Evolutionary conservation across 2,113 vertebrate genomes (phyloP), one percentile per base, ranked within the genome.

Genomic region (Diglossa brunneiventris): DNA sequence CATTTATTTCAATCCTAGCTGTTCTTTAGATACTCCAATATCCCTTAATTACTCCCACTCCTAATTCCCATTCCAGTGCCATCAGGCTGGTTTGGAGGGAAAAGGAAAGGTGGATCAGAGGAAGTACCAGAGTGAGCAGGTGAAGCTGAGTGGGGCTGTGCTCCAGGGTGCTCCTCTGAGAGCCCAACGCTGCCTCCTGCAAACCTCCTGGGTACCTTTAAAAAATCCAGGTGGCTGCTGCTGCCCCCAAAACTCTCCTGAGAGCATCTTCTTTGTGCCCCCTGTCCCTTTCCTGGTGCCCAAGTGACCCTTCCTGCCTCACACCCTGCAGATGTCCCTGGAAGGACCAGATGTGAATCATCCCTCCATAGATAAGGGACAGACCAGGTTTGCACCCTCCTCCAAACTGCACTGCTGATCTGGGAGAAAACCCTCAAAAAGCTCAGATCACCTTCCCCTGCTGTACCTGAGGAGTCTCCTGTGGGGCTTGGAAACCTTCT

Each of bases 321-420:
- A 15, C 15, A 9, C 46, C 73, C 67, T 53, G 62, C 55, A 58
- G 4, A 18, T 6, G 26, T 26, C 69, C 49, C 83, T 19, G 73
- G 62, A 39, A 73, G 82, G 39, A 69, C 6, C 42, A 72, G 42
- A 15, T 0, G 1, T 6, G 22, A 24, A 83, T 55, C 20, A 15
- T 5, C 62, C 44, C 83, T 56, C 14, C 5, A 0, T 0, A 68
- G n/a, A 21, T 3, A 4, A 0, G 3, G 46, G 53, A 4, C 0
- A 15, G 39, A 37, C 23, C 15, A 86, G 80, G 20, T 59, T 26
- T 53, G 18, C 64, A 67, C 39, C 35, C 59, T 77, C 41, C 44
- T 64, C 44, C 74, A 55, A 44, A 39, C 41, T 7, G 7, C 3
- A 2, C 55, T n/a, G 75, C 6, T 18, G 27, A 8, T 52, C 24